These are phyloP conservation scores for Drosophila ezoana DNA, from an alignment of 2,888 invertebrate species.

Conservation along the genomic window DNA sequence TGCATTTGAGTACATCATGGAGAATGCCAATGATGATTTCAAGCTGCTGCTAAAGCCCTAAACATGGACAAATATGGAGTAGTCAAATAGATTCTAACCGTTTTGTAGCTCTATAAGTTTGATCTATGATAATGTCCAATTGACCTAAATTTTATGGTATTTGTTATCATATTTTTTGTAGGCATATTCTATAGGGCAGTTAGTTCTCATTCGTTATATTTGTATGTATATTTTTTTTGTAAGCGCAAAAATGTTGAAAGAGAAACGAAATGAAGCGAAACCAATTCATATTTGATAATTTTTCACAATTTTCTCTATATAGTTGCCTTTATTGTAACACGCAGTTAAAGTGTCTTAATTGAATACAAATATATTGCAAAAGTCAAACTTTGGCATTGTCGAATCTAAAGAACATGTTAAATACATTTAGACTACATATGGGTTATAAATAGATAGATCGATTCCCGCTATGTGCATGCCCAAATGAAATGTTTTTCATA, in stretches of 20 bases:
- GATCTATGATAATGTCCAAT: slow-evolving; percentile 11
- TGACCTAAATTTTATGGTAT: slow-evolving; percentile 32
- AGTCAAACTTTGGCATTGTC: slow-evolving; percentile 30
- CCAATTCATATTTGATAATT: slow-evolving; percentile 13
- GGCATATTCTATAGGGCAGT: slow-evolving; percentile 14
- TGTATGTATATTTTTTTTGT: slow-evolving; percentile 34
- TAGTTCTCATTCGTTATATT: slow-evolving; percentile 27
- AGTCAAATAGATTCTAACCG: slow-evolving; percentile 4
- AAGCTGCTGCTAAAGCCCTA: slow-evolving; percentile 83
- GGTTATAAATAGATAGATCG: slow-evolving; percentile 15
- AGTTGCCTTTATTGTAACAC: slow-evolving; percentile 17
- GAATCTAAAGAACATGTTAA: slow-evolving; percentile 12
- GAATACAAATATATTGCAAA: slow-evolving; percentile 16
- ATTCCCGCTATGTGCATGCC: slow-evolving; percentile 17
- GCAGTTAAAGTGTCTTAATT: slow-evolving; percentile 9
- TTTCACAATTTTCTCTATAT: background rate
- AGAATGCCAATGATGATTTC: slow-evolving; percentile 84
- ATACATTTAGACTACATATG: slow-evolving; percentile 13
- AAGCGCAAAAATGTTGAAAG: slow-evolving; percentile 43
- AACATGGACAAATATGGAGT: slow-evolving; percentile 1
- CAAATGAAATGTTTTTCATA: slow-evolving; percentile 9
- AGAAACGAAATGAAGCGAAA: background rate
- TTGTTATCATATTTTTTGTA: slow-evolving; percentile 24
- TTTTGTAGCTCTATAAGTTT: slow-evolving; percentile 29
- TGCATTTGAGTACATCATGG: slow-evolving; percentile 84